Evolutionary conservation across 2,888 invertebrate genomes (phyloP), one percentile per base, ranked within the genome.

Genomic region (Cheilosia variabilis): DNA sequence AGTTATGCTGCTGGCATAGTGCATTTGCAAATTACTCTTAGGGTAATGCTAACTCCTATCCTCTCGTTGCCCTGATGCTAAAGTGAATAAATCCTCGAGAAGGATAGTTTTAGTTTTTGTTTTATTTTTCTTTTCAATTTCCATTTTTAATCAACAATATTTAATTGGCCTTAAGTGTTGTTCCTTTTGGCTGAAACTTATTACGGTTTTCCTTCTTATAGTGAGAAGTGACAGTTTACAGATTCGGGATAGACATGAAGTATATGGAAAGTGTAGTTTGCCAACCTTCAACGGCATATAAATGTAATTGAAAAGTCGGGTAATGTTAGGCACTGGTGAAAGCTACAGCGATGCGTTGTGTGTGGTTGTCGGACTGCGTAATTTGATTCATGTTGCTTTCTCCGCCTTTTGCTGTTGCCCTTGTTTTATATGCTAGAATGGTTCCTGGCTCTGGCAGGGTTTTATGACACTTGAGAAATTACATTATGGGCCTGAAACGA

Each of bases 121-220:
- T 65, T 52, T 41, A 17, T 27, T 17, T 62, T 45, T n/a, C 17
- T 62, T 24, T 24, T 37, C 17, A 6, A 34, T 50, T 37, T 65
- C 37, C 17, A 13, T 22, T 58, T 65, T 65, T 68, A 68, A 68
- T 55, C 66, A 68, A 55, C 24, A 43, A 43, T 43, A 68, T 53
- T 66, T 66, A 55, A 68, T 68, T 68, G 53, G 53, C 43, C 17
- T 55, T 43, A 17, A 27, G 19, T 43, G 5, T 41, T 27, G 53
- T 43, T 41, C 17, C 53, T 41, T 66, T 53, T 66, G 9, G 19
- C 2, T 34, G 9, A 9, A 63, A 50, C 7, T 37, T 37, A 37
- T 13, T 37, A 13, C 4, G 47, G 27, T 50, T 47, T 63, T 17
- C 34, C 24, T 60, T 27, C n/a, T 19, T 27, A 6, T 45, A n/a